These are phyloP conservation scores for Corapipo altera DNA, from an alignment of 2,113 vertebrate species.

Conservation along the genomic window DNA sequence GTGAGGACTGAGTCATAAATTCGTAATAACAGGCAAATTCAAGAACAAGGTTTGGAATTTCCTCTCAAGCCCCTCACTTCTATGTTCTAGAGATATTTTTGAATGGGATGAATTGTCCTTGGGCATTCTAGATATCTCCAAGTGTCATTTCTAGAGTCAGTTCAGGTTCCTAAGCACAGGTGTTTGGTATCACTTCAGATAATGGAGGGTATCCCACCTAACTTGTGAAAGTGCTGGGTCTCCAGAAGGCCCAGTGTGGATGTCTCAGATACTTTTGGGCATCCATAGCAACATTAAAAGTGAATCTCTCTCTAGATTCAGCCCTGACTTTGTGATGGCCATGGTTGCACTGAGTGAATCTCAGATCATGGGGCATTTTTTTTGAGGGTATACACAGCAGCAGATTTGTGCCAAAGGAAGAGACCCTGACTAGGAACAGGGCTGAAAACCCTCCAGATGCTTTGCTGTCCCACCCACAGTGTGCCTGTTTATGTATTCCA, in stretches of 20 bases:
- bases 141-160: not conserved
- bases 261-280: not conserved
- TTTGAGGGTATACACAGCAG: not conserved
- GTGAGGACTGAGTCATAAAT: not conserved
- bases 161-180: not conserved
- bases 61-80: not conserved
- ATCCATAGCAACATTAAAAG: not conserved
- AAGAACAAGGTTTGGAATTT: not conserved
- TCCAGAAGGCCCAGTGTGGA: not conserved
- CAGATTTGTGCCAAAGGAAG: not conserved
- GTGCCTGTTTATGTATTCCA: not conserved
- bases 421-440: not conserved
- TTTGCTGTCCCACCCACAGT: not conserved
- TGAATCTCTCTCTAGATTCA: not conserved
- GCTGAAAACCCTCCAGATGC: not conserved
- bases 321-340: not conserved
- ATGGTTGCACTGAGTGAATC: not conserved
- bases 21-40: not conserved
- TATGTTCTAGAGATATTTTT: not conserved
- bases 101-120: not conserved
- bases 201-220: accelerated
- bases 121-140: not conserved
- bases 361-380: not conserved
- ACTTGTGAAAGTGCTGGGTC: not conserved
- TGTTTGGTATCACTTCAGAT: not conserved